Percentiles rank a stretch among this genome's conserved stretches.
Evolutionary conservation across 2,888 invertebrate genomes (phyloP).

Genomic region (Lepidocyrtinus sp.): DNA sequence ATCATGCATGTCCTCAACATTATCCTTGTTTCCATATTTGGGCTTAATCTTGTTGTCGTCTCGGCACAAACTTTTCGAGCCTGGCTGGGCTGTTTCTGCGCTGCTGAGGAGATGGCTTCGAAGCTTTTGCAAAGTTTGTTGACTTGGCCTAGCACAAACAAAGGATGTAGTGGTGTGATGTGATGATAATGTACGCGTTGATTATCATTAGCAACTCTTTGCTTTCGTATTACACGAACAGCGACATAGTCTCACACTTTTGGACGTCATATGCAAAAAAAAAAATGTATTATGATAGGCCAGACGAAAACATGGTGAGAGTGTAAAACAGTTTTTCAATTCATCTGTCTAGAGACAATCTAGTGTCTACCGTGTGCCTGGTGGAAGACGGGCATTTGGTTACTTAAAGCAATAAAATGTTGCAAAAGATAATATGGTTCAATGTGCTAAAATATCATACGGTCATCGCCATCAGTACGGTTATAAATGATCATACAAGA

Average conservation of each 20-base stretch:
- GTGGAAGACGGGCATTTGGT: background rate
- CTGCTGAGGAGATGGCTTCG: background rate
- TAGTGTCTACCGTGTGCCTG: background rate
- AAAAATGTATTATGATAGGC: conserved; percentile 19
- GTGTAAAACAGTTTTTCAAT: background rate
- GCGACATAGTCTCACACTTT: conserved; percentile 26
- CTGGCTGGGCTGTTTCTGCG: background rate
- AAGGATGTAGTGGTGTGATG: conserved; percentile 27
- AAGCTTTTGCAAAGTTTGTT: conserved; percentile 55
- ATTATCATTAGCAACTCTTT: conserved; percentile 17
- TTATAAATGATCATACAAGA: background rate
- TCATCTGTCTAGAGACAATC: background rate
- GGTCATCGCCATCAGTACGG: conserved; percentile 20
- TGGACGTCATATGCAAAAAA: conserved; percentile 19
- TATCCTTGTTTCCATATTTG: conserved; percentile 2
- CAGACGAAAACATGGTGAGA: background rate
- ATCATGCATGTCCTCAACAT: background rate
- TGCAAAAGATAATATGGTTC: conserved; percentile 33
- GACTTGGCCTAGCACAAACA: conserved; percentile 50
- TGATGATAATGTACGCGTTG: conserved; percentile 21
- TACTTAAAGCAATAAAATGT: conserved; percentile 17
- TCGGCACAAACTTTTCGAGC: conserved; percentile 8
- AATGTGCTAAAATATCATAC: conserved; percentile 40
- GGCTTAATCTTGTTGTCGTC: background rate
- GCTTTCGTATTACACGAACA: no score